Conservation (phyloP, 2,797 vertebrate species). For the Bradypus variegatus region DNA sequence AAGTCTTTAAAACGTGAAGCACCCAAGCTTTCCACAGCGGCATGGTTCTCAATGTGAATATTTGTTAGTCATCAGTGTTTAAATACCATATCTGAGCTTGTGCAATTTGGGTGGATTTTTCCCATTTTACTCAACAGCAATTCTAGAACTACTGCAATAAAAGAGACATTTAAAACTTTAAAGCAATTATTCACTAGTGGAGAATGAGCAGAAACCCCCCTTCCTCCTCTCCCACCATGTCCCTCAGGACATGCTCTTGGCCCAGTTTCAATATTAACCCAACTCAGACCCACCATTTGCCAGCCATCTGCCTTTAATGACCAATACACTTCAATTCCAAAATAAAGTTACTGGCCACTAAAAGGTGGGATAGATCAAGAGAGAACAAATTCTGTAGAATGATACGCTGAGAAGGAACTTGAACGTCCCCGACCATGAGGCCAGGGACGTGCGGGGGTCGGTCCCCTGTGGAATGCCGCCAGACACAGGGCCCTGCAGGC, state of each 20-base stretch:
- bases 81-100: not conserved
- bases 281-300: not conserved
- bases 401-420: not conserved
- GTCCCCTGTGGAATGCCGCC: too few relatives aligned
- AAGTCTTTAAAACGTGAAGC: not conserved
- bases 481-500: not conserved
- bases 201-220: not conserved
- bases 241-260: not conserved
- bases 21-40: not conserved
- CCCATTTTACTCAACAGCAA: not conserved
- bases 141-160: not conserved
- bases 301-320: not conserved
- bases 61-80: not conserved
- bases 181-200: not conserved
- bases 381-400: not conserved
- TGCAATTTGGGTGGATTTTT: not conserved
- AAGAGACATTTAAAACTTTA: not conserved
- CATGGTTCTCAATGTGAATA: not conserved
- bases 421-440: too few relatives aligned
- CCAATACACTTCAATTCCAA: not conserved
- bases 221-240: rapidly evolving
- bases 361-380: not conserved
- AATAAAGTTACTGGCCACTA: not conserved
- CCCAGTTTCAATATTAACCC: too few relatives aligned
- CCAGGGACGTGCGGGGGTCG: not conserved